These are phyloP conservation scores for Carapus acus DNA, from an alignment of 2,797 vertebrate genomes.

Conservation along the genomic window DNA sequence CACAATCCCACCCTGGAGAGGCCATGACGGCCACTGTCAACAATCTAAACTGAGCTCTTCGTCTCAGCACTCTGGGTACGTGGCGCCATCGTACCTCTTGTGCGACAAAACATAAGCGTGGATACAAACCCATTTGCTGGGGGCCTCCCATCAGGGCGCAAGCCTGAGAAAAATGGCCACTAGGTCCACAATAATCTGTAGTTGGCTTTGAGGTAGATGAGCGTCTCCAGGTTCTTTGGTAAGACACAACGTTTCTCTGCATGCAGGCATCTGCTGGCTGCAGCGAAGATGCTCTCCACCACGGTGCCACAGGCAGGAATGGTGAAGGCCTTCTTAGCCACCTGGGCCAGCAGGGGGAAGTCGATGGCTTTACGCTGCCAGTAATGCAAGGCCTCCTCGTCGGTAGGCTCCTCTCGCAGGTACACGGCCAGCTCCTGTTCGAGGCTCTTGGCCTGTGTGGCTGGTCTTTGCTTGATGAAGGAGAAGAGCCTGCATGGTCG, in stretches of 20 bases:
- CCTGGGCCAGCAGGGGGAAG: conserved; percentile 75
- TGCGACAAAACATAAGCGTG: no score
- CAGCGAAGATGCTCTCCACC: conserved; percentile 71
- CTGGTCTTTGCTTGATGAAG: conserved; percentile 79
- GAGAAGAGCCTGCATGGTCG: conserved; percentile 78
- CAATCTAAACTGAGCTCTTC: conserved; percentile 10
- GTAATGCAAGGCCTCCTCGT: conserved; percentile 78
- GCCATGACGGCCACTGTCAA: conserved; percentile 18
- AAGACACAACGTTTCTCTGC: conserved; percentile 62
- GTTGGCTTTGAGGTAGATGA: conserved; percentile 79
- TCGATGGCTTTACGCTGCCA: conserved; percentile 78
- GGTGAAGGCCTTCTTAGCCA: conserved; percentile 76
- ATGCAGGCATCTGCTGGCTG: conserved; percentile 57
- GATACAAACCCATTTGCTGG: no score
- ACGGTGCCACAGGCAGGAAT: conserved; percentile 72
- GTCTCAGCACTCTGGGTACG: conserved; percentile 10
- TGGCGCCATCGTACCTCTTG: conserved; percentile 16
- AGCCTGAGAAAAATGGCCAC: no score
- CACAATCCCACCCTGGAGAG: conserved; percentile 25
- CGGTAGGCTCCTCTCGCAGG: conserved; percentile 76
- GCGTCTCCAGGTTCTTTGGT: conserved; percentile 77
- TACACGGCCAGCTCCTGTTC: conserved; percentile 75
- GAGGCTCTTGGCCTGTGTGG: conserved; percentile 73
- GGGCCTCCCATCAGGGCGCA: no score
- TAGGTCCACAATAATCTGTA: conserved; percentile 75